phyloP scores from a whole-genome alignment of 2,113 vertebrate species.

The Vulpes lagopus region DNA sequence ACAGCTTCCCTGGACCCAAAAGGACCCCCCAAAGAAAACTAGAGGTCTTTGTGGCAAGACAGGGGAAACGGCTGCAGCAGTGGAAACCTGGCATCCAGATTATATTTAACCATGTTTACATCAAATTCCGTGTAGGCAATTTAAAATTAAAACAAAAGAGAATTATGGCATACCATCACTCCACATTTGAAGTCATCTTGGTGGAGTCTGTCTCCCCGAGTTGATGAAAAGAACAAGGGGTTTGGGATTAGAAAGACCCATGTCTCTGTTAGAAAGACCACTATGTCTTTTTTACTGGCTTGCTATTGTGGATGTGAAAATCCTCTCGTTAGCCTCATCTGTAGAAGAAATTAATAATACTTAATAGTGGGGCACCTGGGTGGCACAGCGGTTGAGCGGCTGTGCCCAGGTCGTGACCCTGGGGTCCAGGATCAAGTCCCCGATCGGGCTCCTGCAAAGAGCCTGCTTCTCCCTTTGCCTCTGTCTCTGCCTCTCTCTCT shows the following conservation, averaged over 20 bases:
- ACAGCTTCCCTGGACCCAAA: background rate
- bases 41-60: background rate
- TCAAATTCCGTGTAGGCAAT: background rate
- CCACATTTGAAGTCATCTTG: background rate
- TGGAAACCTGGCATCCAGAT: background rate
- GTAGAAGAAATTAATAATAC: background rate
- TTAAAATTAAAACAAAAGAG: slow-evolving; percentile 43
- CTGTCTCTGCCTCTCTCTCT: no score
- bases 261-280: background rate
- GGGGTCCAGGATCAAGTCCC: no score
- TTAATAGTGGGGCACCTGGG: background rate
- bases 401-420: no score
- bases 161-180: background rate
- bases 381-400: no score
- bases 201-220: background rate
- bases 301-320: background rate
- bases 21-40: background rate
- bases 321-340: background rate
- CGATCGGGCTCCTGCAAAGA: no score
- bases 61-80: background rate
- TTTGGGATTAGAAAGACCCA: background rate
- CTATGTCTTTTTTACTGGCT: background rate
- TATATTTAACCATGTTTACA: background rate
- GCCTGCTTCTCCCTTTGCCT: no score
- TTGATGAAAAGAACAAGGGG: background rate